Evolutionary conservation across 2,797 vertebrate species (phyloP), one percentile per base, ranked within the genome.

Genomic region (Knipowitschia caucasica): DNA sequence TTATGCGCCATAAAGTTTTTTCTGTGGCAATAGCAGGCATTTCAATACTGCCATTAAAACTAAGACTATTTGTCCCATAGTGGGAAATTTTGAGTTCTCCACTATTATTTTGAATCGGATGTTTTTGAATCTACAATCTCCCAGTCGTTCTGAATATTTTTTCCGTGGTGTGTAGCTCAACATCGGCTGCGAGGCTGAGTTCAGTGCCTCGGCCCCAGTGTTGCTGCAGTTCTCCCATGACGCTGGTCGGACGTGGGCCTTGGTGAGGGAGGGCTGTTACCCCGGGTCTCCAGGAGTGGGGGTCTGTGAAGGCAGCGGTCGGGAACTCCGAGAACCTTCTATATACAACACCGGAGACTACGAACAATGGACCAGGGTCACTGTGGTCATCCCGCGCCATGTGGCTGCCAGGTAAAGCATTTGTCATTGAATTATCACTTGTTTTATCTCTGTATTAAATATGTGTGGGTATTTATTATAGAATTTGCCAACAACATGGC

Each of bases 201-300:
- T 94, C 87, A 96, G 92, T 60, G 84, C 77, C 1, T 85, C 91
- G 0, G 93, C 94, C 5, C 94, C 97, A 0, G 93, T 99, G 3
- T 85, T 95, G 71, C 93, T 99, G 40, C 96, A 99, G 70, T 98
- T 93, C 68, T 99, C 97, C 0, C 96, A 98, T 0, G 94, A 99
- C 1, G 93, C 96, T 0, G 97, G 97, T 10, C 92, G 94, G 15
- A 94, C 91, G 53, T 99, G 97, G 97, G 89, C 92, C 0, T 81
- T 98, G 33, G 94, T 99, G 64, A 92, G 86, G 59, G 95, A 98
- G 62, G 94, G 92, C 64, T 99, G 97, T 77, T 98, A 92, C 80
- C 96, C 96, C 30, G 93, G 92, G 3, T 93, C 93, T 36, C 91
- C 92, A 0, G 91, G 92, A 52, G 81, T 67, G 0, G 91, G 89